Evolutionary conservation across 2,113 vertebrate genomes (phyloP), one percentile per base, ranked within the genome.

Genomic region (Shinisaurus crocodilurus): DNA sequence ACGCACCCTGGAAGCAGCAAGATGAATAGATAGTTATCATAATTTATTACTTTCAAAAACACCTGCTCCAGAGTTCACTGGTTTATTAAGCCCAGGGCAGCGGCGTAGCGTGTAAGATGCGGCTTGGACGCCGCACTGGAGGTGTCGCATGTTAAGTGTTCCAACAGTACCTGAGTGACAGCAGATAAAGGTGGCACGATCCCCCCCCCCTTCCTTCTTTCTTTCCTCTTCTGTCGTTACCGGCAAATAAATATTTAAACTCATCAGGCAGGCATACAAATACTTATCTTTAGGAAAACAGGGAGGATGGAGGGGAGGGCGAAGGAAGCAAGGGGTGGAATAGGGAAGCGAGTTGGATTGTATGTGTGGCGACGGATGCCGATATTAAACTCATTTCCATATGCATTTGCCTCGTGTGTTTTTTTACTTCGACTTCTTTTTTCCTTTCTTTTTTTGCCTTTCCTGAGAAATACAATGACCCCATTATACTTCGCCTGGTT

Each of bases 161-260:
- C 81, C 91, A 93, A 43, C 60, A 94, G 93, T 95, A 95, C 94
- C 96, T 97, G 96, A 95, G 85, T 96, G 96, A 95, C 95, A 95
- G 90, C 88, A 95, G 92, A 91, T 89, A 89, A n/a, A 82, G 91
- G 70, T 50, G 92, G 92, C 90, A 65, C 90, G 90, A 92, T 90
- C 89, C 72, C 82, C 74, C 76, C 88, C 88, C 92, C 18, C 4
- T 13, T 43, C 34, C 81, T 23, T 34, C 37, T 34, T 48, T 32
- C 76, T 79, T 79, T 82, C 65, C 67, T 50, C 45, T 74, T 50
- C 83, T 72, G 40, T 89, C 95, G 88, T 94, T 95, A 95, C 89
- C 95, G 93, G 93, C 93, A 94, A 96, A 95, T 94, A 96, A 94
- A 95, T 93, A 91, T 92, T 96, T 94, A 82, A 95, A 92, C 85